phyloP scores from a whole-genome alignment of 2,797 vertebrate species.

The Pangasius larnaudii region DNA sequence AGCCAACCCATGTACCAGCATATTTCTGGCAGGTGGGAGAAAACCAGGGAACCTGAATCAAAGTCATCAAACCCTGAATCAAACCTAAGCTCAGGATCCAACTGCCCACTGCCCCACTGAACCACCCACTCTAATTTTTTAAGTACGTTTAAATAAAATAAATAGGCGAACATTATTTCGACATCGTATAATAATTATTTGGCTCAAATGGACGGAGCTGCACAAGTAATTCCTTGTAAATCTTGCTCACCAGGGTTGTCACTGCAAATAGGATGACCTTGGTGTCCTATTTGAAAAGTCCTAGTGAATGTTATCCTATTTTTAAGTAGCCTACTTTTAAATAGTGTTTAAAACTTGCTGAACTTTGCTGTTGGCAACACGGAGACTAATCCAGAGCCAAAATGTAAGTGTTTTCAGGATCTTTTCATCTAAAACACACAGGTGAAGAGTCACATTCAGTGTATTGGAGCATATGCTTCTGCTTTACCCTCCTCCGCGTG shows the following conservation, averaged over 20 bases:
- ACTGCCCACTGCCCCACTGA: background rate
- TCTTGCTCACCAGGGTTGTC: background rate
- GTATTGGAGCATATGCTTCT: background rate
- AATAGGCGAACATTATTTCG: background rate
- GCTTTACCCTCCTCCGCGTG: background rate
- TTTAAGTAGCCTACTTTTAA: constrained; percentile 5
- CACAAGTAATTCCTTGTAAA: background rate
- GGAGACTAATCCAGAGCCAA: background rate
- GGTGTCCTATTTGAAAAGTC: constrained; percentile 13
- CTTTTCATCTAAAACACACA: background rate
- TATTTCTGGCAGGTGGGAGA: background rate
- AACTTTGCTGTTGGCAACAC: background rate
- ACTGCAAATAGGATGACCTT: background rate
- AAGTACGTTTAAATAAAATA: background rate
- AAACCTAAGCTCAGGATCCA: background rate
- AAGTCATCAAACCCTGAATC: too few relatives aligned
- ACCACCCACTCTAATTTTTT: background rate
- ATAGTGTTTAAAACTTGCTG: background rate
- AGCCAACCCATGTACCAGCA: background rate
- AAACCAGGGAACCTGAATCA: background rate
- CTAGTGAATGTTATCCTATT: background rate
- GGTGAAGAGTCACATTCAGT: background rate
- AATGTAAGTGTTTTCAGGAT: background rate
- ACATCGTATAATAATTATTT: background rate
- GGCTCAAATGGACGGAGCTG: background rate